Base-by-base conservation (phyloP, 2,113 vertebrate species). In the Odontophorus gujanensis region DNA sequence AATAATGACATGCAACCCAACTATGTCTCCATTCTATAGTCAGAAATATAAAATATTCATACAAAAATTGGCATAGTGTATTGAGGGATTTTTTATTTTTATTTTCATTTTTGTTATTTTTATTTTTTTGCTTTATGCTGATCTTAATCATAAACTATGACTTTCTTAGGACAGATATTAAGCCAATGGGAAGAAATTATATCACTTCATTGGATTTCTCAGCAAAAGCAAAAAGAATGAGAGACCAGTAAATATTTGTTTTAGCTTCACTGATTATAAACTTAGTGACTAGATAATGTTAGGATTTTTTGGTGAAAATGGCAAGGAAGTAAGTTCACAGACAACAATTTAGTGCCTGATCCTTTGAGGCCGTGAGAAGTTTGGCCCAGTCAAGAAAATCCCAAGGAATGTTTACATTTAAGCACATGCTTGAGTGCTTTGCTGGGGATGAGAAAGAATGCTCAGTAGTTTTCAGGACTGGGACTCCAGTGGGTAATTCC, bases 401-500 rank as follows among this genome's bases (percentile, higher is more conserved):
- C 42, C 71, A 59, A 69, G 77, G 67, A 93, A 71, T 43, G 17
- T 85, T 86, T 82, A 92, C 83, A 59, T 77, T 89, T 77, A 92
- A 95, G 74, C 66, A 85, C 66, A 85, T 48, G 21, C 40, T 83
- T 89, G 77, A 93, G 55, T 45, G 26, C 28, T 91, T 63, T 83
- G 19, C 59, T 75, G 61, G 36, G 82, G 81, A 72, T 92, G 59
- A 92, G 36, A 63, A 73, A 57, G 81, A 82, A 62, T 58, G 9
- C 32, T 91, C 30, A 48, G 55, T 73, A 89, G 63, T 92, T 85
- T 67, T 78, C 71, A 85, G 72, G 45, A 87, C 15, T 82, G 63
- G 80, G 45, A 25, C n/a, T 77, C n/a, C 62, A 95, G 94, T 89
- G 62, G 30, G 73, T 85, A 93, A 87, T 94, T 74, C 80, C 75